Evolutionary conservation across 2,797 vertebrate genomes (phyloP), one percentile per base, ranked within the genome.

Genomic region (Knipowitschia caucasica): DNA sequence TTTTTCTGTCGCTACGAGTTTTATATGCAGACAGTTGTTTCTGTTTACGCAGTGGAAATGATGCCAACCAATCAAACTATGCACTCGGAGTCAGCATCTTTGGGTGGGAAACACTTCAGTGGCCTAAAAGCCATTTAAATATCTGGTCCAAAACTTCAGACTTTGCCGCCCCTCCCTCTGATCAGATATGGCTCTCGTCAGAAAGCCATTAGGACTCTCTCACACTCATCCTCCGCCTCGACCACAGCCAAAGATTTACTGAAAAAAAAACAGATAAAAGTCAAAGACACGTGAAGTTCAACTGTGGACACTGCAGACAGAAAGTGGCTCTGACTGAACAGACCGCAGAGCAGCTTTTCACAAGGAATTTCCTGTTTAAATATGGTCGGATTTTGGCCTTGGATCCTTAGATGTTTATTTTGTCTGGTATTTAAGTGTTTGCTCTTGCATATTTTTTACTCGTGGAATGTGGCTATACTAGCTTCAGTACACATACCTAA

Each of bases 281-380:
- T 46, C 59, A 58, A 67, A n/a, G 53, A 67, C 51, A 69, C 17
- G 40, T 62, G 31, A 72, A 7, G 60, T 77, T 77, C 66, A 77
- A 75, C 64, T 66, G 56, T 54, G 71, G 65, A 71, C 7, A 53
- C 53, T 62, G 46, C 80, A 85, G 86, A 87, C 75, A 80, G 78
- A 69, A 43, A 49, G 69, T 46, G 36, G 64, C 11, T 58, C 56
- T 35, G 77, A 76, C 85, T 52, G 80, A 84, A 88, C 82, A 80
- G 73, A 59, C 65, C 49, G 72, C 67, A 55, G 69, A 68, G 71
- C 56, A 58, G 49, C 64, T 61, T 71, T 51, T 68, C 80, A 86
- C 79, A 77, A 61, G 56, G 69, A 56, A 75, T 78, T 89, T 89
- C n/a, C 84, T 88, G 77, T 89, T 89, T 14, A 86, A 58, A 66